phyloP scores from a whole-genome alignment of 2,888 invertebrate genomes.

The Macroteleia sp. region DNA sequence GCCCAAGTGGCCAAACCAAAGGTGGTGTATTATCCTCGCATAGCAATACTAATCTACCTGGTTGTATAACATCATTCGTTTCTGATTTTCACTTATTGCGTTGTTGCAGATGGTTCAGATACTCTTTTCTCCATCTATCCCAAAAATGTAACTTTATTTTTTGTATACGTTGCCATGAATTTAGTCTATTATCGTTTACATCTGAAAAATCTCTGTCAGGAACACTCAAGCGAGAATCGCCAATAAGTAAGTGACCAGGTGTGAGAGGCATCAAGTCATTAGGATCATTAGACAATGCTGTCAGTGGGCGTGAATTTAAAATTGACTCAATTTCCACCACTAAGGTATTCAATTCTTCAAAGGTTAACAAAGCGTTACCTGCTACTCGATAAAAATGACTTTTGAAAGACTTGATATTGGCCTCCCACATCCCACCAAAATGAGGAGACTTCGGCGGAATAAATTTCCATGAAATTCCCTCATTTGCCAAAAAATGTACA shows the following conservation, averaged over 20 bases:
- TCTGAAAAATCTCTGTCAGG: constrained; percentile 26
- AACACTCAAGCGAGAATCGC: constrained; percentile 35
- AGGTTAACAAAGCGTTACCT: constrained; percentile 5
- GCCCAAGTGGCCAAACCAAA: constrained; percentile 66
- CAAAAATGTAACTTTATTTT: constrained; percentile 52
- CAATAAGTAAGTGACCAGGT: constrained; percentile 58
- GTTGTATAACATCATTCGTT: not conserved
- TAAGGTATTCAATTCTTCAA: constrained; percentile 65
- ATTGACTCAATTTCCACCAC: constrained; percentile 41
- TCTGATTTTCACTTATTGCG: constrained; percentile 51
- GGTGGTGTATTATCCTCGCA: constrained; percentile 63
- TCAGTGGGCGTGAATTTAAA: constrained; percentile 46
- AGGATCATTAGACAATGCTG: constrained; percentile 48
- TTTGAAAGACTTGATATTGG: not conserved
- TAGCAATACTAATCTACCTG: constrained; percentile 39
- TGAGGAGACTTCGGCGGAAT: not conserved
- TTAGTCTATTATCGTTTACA: constrained; percentile 43
- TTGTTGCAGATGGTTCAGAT: constrained; percentile 47
- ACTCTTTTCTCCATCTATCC: constrained; percentile 50
- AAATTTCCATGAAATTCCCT: constrained; percentile 3
- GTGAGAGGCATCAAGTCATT: constrained; percentile 43
- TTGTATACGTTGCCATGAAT: constrained; percentile 45
- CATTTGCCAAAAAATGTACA: not conserved
- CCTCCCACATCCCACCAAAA: not conserved
- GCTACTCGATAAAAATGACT: not conserved